Conservation (phyloP, 2,113 vertebrate species). For the Tychaedon coryphoeus region DNA sequence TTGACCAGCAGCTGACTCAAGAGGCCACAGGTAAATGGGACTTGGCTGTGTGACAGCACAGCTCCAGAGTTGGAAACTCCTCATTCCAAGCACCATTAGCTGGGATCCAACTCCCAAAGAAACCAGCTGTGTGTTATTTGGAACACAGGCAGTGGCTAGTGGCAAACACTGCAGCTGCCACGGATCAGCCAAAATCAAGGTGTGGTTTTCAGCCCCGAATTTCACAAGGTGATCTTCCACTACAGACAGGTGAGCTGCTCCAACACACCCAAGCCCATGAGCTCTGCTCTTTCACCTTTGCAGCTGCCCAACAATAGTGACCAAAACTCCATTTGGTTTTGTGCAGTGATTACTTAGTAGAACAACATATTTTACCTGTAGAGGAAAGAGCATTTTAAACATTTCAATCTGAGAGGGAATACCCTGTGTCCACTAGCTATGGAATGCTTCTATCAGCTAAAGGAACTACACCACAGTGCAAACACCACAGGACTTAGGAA, state of each 20-base stretch:
- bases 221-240: not conserved
- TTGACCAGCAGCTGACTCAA: constrained; percentile 45
- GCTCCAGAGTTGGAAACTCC: not conserved
- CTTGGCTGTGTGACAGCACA: not conserved
- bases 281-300: not conserved
- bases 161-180: not conserved
- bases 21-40: not conserved
- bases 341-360: not conserved
- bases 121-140: not conserved
- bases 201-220: not conserved
- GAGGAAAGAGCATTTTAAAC: not conserved
- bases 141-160: not conserved
- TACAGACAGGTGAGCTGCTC: not conserved
- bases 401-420: not conserved
- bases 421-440: not conserved
- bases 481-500: constrained; percentile 42
- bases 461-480: constrained; percentile 60
- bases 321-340: not conserved
- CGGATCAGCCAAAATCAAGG: not conserved
- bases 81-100: not conserved
- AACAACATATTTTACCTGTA: not conserved
- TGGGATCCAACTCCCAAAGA: not conserved
- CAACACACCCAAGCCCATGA: not conserved
- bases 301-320: not conserved
- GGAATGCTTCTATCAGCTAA: constrained; percentile 42